These are phyloP conservation scores for Anthrax anthrax DNA, from an alignment of 2,888 invertebrate genomes.

Conservation along the genomic window DNA sequence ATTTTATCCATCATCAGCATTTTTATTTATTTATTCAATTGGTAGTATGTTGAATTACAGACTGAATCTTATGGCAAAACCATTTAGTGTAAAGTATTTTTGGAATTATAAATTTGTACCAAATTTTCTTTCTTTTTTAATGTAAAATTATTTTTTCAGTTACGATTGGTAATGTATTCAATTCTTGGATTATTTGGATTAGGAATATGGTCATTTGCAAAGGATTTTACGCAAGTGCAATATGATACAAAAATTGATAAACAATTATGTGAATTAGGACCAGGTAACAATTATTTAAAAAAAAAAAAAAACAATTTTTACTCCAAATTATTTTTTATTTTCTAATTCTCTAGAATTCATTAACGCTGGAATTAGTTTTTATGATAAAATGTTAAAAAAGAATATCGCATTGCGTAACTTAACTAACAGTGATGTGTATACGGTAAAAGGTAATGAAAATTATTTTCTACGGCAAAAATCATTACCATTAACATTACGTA, in stretches of 20 bases:
- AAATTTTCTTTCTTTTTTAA: not conserved
- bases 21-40: constrained; percentile 39
- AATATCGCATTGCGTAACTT: constrained; percentile 58
- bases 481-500: constrained; percentile 49
- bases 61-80: constrained; percentile 41
- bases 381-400: constrained; percentile 49
- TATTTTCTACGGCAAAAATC: constrained; percentile 48
- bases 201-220: constrained; percentile 46
- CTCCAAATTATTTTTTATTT: not conserved
- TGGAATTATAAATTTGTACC: not conserved
- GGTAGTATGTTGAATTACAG: constrained; percentile 39
- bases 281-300: constrained; percentile 15
- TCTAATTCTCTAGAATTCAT: constrained; percentile 37
- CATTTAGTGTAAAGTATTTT: constrained; percentile 27
- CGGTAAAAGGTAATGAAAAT: constrained; percentile 54
- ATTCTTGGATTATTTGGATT: constrained; percentile 42
- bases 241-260: constrained; percentile 51
- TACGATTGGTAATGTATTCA: constrained; percentile 38
- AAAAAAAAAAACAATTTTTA: not conserved
- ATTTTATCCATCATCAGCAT: constrained; percentile 36
- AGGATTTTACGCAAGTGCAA: constrained; percentile 47
- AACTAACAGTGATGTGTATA: constrained; percentile 48
- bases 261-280: constrained; percentile 42
- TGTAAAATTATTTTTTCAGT: constrained; percentile 11
- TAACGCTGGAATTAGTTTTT: constrained; percentile 62